A percentile compares a stretch with the other conserved stretches of the same genome.
phyloP scores from a whole-genome alignment of 1,140 invertebrate species.

The Hestina assimilis region DNA sequence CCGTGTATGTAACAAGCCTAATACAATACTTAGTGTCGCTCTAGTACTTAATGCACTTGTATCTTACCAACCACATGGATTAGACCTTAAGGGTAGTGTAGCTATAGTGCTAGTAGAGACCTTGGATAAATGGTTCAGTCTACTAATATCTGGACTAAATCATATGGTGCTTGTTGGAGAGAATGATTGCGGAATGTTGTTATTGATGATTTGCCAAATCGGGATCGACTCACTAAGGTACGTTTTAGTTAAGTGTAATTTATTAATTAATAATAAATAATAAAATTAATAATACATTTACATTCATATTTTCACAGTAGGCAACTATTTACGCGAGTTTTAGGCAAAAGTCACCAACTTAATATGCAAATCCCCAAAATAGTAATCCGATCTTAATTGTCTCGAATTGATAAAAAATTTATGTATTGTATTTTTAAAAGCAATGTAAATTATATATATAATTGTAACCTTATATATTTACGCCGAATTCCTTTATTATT shows the following conservation, averaged over 20 bases:
- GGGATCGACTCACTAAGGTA: slow-evolving; percentile 53
- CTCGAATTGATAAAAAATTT: too few species aligned
- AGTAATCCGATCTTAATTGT: too few species aligned
- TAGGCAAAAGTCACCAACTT: too few species aligned
- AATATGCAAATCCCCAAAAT: too few species aligned
- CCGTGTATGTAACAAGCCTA: slow-evolving; percentile 33
- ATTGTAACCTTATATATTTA: too few species aligned
- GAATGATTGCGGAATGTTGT: slow-evolving; percentile 47
- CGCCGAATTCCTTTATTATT: too few species aligned
- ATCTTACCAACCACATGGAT: slow-evolving; percentile 53
- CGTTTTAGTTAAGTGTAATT: not conserved
- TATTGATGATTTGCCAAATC: slow-evolving; percentile 50
- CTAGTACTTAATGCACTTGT: slow-evolving; percentile 59
- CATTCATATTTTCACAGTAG: too few species aligned
- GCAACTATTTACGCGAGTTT: too few species aligned
- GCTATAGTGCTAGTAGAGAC: slow-evolving; percentile 43
- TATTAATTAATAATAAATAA: too few species aligned
- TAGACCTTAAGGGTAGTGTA: slow-evolving; percentile 37
- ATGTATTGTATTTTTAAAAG: too few species aligned
- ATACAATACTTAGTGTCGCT: slow-evolving; percentile 47
- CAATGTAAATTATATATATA: too few species aligned
- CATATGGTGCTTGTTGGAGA: slow-evolving; percentile 44
- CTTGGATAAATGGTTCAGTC: slow-evolving; percentile 49
- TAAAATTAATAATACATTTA: too few species aligned
- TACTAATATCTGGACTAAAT: slow-evolving; percentile 44